A percentile compares a stretch with the other conserved stretches of the same genome.
phyloP scores from a whole-genome alignment of 2,888 invertebrate genomes.

The Leptopilina syphax region DNA sequence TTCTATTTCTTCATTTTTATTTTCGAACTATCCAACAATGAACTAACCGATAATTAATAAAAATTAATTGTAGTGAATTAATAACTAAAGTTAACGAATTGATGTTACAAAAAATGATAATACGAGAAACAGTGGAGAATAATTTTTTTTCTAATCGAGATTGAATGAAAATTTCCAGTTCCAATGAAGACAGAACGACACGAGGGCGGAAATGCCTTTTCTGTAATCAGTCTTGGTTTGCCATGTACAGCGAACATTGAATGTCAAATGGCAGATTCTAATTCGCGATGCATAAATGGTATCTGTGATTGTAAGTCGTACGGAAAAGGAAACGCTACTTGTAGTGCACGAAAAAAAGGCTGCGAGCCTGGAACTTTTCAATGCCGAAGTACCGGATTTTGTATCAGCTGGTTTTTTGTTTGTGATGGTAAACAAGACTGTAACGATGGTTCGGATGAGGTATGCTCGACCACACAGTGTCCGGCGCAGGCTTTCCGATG shows the following conservation, averaged over 20 bases:
- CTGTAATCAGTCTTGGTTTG: slow-evolving; percentile 86
- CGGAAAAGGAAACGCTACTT: slow-evolving; percentile 78
- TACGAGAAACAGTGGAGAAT: too few relatives aligned
- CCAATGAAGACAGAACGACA: slow-evolving; percentile 72
- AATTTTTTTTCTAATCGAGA: not conserved
- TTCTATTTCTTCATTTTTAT: too few relatives aligned
- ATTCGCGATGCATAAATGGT: slow-evolving; percentile 86
- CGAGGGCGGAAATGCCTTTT: slow-evolving; percentile 59
- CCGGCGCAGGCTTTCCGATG: slow-evolving; percentile 86
- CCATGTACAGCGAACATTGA: slow-evolving; percentile 86
- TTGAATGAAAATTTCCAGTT: slow-evolving; percentile 52
- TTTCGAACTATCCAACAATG: too few relatives aligned
- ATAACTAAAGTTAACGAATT: too few relatives aligned
- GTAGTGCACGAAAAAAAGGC: slow-evolving; percentile 86
- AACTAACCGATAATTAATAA: too few relatives aligned
- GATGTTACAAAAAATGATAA: too few relatives aligned
- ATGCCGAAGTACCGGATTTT: slow-evolving; percentile 90
- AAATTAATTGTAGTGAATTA: too few relatives aligned
- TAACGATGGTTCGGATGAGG: slow-evolving; percentile 91
- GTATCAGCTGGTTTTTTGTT: slow-evolving; percentile 95
- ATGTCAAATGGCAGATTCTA: slow-evolving; percentile 88
- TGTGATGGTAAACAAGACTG: slow-evolving; percentile 93
- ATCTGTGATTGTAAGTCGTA: slow-evolving; percentile 86
- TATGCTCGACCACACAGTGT: slow-evolving; percentile 82
- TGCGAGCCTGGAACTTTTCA: slow-evolving; percentile 92